Evolutionary conservation across 2,797 vertebrate species (phyloP).

Genomic region (Hypotaenidia okinawae): DNA sequence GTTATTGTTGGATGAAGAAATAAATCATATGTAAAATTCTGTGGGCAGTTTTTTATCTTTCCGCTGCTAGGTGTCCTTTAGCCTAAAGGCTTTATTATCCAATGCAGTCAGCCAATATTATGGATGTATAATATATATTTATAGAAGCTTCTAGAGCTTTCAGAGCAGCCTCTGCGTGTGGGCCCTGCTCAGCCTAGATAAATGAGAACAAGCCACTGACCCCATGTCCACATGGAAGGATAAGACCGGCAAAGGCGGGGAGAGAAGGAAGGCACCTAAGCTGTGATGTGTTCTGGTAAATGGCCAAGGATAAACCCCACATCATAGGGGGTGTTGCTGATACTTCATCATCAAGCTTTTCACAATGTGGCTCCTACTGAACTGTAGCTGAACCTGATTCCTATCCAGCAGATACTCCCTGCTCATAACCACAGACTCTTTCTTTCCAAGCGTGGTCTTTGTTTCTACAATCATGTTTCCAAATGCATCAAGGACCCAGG

Average conservation of each 20-base stretch:
- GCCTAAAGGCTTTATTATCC: background rate
- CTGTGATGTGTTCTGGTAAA: background rate
- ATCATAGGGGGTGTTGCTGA: background rate
- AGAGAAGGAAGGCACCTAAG: background rate
- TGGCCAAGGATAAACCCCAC: background rate
- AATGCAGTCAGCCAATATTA: background rate
- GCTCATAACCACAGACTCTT: background rate
- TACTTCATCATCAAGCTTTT: background rate
- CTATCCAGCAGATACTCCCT: background rate
- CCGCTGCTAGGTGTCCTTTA: background rate
- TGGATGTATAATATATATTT: background rate
- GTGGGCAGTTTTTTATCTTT: background rate
- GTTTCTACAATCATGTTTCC: background rate
- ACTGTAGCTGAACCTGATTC: background rate
- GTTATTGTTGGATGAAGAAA: background rate
- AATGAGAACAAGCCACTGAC: background rate
- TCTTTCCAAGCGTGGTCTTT: background rate
- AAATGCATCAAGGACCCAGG: background rate
- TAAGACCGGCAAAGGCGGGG: background rate
- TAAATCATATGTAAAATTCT: background rate
- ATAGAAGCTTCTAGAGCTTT: background rate
- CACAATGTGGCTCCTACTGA: background rate
- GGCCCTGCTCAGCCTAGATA: background rate
- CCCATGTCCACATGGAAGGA: background rate
- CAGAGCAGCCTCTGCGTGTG: background rate